Conservation (phyloP, 1,140 invertebrate species). For the Rhopalosiphum padi region DNA sequence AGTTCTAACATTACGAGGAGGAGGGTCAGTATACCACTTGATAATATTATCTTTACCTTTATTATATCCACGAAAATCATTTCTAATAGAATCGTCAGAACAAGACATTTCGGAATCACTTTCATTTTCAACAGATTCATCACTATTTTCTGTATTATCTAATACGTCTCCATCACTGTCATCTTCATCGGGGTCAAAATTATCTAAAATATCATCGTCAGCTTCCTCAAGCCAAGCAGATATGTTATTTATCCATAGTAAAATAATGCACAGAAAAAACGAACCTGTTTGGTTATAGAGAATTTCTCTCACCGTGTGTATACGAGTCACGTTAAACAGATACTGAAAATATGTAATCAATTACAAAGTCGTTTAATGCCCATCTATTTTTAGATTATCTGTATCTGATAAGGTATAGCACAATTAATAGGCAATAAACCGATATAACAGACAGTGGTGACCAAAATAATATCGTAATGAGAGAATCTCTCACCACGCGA, state of each 20-base stretch:
- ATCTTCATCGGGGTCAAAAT: conserved; percentile 6
- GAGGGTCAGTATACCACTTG: not conserved
- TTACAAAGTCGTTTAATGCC: not conserved
- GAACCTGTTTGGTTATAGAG: conserved; percentile 14
- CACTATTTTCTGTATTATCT: no score
- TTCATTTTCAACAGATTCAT: not conserved
- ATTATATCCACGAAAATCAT: conserved; percentile 11
- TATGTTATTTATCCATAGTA: not conserved
- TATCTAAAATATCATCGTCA: conserved; percentile 9
- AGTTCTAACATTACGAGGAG: not conserved
- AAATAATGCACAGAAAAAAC: not conserved
- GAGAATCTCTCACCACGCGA: conserved; percentile 33
- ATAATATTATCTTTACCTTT: conserved; percentile 19
- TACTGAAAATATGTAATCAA: not conserved
- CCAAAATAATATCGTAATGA: not conserved
- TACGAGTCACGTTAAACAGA: not conserved
- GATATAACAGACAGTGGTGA: not conserved
- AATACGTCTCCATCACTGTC: not conserved
- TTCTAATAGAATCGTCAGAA: conserved; percentile 2
- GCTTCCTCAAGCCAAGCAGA: conserved; percentile 7
- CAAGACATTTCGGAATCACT: conserved; percentile 20
- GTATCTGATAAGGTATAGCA: conserved; percentile 30
- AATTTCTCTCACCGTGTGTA: conserved; percentile 2
- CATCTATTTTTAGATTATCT: conserved; percentile 33
- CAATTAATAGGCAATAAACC: conserved; percentile 7